phyloP scores from a whole-genome alignment of 2,113 vertebrate species.

The Hymenochirus boettgeri region DNA sequence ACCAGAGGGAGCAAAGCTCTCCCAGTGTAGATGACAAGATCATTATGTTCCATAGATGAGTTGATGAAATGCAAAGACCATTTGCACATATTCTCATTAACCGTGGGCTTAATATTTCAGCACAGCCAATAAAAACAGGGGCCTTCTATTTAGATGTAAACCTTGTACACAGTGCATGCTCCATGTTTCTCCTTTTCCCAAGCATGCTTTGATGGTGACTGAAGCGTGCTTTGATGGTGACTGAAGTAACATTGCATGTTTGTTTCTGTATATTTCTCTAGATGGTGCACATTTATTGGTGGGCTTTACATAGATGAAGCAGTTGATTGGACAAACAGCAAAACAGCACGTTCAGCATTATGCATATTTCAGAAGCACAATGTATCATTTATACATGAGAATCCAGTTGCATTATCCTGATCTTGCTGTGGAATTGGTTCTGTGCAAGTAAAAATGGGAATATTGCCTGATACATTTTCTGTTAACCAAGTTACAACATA shows the following conservation, averaged over 20 bases:
- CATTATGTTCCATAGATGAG: too few relatives aligned
- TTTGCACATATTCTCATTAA: too few relatives aligned
- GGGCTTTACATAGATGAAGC: slow-evolving; percentile 1
- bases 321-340: not conserved
- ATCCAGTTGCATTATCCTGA: not conserved
- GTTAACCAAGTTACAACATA: not conserved
- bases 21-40: too few relatives aligned
- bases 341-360: not conserved
- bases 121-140: too few relatives aligned
- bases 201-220: too few relatives aligned
- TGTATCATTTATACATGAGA: not conserved
- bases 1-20: too few relatives aligned
- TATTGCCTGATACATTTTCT: slow-evolving; percentile 7
- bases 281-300: not conserved
- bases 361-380: not conserved
- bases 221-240: slow-evolving; percentile 3
- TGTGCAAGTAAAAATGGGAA: not conserved
- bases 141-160: too few relatives aligned
- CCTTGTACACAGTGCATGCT: too few relatives aligned
- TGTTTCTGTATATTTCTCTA: not conserved
- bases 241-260: slow-evolving; percentile 14
- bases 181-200: too few relatives aligned
- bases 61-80: too few relatives aligned
- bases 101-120: too few relatives aligned
- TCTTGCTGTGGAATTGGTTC: not conserved